Evolutionary conservation across 2,797 vertebrate genomes (phyloP), one percentile per base, ranked within the genome.

Genomic region (Parauchenoglanis punctatus): DNA sequence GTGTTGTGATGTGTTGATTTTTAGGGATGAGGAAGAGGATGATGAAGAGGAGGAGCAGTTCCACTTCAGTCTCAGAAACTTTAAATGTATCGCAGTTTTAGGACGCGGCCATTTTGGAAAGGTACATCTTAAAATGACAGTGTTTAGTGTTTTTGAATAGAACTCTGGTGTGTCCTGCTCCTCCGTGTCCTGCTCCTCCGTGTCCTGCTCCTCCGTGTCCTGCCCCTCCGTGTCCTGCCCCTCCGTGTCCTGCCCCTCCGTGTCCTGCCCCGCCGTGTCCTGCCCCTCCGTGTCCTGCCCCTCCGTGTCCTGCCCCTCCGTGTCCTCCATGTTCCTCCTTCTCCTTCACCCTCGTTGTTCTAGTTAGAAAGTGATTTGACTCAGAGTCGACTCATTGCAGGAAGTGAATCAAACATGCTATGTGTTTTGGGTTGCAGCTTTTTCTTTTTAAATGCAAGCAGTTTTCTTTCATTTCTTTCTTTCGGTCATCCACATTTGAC

Each of bases 31-130:
- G 87, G 97, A 85, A 46, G 87, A 87, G n/a, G 86, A 81, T 0
- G 83, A 91, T 7, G 88, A 91, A 20, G 90, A 89, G 67, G 87
- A 91, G 46, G 88, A 91, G 81, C 90, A 97, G 91, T 99, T 99
- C 94, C 97, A 97, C 61, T 99, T 99, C 92, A 98, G 94, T 89
- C 96, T 99, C 80, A 94, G 97, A 91, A 97, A 99, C 93, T 99
- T 99, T 94, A 97, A 97, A 91, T 99, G 98, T 90, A 97, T 98
- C 84, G 98, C 98, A n/a, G 98, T 99, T 40, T 96, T 99, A 46
- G 98, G 98, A 85, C 97, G 98, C 86, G 98, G 98, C 59, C 98
- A 99, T 93, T 99, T 99, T 93, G 98, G 98, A 95, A 99, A 99
- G 96, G 98, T 99, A 92, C 59, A 70, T 72, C 23, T 56, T 1